Evolutionary conservation across 2,113 vertebrate species (phyloP).

Genomic region (Caloenas nicobarica): DNA sequence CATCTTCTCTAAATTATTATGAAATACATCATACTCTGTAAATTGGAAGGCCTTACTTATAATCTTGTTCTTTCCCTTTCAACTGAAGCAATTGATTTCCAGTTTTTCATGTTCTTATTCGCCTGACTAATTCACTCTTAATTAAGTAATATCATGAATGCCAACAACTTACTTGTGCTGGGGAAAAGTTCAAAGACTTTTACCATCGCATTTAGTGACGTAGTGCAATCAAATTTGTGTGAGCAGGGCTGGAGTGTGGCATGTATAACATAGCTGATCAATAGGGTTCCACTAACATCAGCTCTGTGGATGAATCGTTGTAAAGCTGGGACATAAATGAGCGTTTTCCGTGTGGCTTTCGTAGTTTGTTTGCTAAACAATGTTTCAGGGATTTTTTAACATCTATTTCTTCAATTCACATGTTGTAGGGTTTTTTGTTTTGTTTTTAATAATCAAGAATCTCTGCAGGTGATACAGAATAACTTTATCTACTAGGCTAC

Average conservation of each 20-base stretch:
- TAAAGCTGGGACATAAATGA: neutral
- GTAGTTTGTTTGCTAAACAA: neutral
- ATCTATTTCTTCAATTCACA: neutral
- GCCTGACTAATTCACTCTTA: neutral
- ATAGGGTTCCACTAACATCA: neutral
- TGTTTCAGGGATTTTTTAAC: neutral
- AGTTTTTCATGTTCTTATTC: neutral
- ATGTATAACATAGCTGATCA: neutral
- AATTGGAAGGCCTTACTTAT: neutral
- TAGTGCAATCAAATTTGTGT: neutral
- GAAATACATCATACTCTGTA: neutral
- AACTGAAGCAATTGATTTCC: neutral
- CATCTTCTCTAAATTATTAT: neutral
- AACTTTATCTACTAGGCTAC: neutral
- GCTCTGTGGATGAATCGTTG: rapidly evolving
- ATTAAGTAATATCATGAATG: neutral
- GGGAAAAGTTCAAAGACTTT: neutral
- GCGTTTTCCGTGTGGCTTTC: neutral
- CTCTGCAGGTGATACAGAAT: neutral
- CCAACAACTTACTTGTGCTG: neutral
- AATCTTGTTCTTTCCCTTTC: neutral
- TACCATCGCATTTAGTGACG: neutral
- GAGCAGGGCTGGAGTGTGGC: neutral
- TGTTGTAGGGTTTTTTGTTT: neutral
- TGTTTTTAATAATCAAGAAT: neutral